phyloP scores from a whole-genome alignment of 2,888 invertebrate genomes.

The Leptopilina drosophilae region DNA sequence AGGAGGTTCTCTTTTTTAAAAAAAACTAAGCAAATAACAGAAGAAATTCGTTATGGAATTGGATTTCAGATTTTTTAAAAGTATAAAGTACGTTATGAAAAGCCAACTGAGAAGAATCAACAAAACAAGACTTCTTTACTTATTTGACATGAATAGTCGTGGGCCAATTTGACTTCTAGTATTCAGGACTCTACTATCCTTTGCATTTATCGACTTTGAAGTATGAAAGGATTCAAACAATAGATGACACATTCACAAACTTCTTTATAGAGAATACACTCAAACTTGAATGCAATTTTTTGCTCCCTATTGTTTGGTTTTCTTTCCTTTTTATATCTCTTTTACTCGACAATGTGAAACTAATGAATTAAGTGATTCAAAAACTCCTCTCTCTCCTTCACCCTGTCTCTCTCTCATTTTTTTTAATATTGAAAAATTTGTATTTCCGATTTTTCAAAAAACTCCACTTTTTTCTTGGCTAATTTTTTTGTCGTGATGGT shows the following conservation, averaged over 20 bases:
- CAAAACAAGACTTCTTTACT: constrained; percentile 40
- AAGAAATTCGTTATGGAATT: constrained; percentile 37
- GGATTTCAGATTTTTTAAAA: constrained; percentile 35
- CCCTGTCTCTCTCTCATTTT: too few species aligned
- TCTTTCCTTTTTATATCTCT: constrained; percentile 44
- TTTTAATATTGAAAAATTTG: too few species aligned
- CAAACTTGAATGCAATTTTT: constrained; percentile 38
- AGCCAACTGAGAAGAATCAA: constrained; percentile 26
- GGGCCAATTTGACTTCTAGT: constrained; percentile 13
- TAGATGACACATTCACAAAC: constrained; percentile 35
- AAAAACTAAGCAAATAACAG: background rate
- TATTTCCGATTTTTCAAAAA: too few species aligned
- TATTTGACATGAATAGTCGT: constrained; percentile 4
- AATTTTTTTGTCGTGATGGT: too few species aligned
- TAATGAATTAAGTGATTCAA: constrained; percentile 55
- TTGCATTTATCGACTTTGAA: constrained; percentile 44
- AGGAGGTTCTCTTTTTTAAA: background rate
- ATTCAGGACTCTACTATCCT: constrained; percentile 34
- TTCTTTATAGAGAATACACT: constrained; percentile 55
- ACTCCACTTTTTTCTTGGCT: too few species aligned
- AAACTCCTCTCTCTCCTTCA: too few species aligned
- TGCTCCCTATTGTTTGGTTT: constrained; percentile 48
- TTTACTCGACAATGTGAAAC: constrained; percentile 57
- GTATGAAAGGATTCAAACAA: constrained; percentile 59
- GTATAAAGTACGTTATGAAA: constrained; percentile 33